Evolutionary conservation across 2,113 vertebrate species (phyloP).

Genomic region (Cynopterus brachyotis): DNA sequence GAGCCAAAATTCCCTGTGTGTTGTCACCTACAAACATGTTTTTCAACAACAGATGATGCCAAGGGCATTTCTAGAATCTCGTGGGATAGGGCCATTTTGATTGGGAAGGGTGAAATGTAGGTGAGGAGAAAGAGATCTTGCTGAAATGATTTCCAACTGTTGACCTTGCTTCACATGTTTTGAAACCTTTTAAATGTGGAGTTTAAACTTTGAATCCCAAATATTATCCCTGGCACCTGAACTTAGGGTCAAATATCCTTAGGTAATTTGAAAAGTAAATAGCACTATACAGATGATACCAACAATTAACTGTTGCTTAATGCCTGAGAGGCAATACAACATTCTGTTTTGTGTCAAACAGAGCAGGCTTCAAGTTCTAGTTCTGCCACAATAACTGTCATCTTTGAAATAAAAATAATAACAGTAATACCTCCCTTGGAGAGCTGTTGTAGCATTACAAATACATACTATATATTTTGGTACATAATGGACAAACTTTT

Average conservation of each 20-base stretch:
- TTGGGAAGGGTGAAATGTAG: not conserved
- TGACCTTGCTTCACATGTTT: constrained; percentile 48
- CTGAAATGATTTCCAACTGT: constrained; percentile 32
- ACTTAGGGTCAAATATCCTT: constrained; percentile 53
- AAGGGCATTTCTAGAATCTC: constrained; percentile 20
- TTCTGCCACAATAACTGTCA: not conserved
- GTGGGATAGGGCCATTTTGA: not conserved
- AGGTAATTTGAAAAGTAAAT: constrained; percentile 59
- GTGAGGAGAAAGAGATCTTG: not conserved
- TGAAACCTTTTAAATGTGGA: constrained; percentile 57
- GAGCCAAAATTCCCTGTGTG: not conserved
- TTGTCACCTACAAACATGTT: not conserved
- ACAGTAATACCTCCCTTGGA: not conserved
- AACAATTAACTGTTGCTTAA: constrained; percentile 55
- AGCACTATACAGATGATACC: constrained; percentile 35
- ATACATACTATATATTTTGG: not conserved
- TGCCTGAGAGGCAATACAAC: not conserved
- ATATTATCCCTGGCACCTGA: constrained; percentile 27
- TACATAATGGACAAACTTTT: not conserved
- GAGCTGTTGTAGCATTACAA: not conserved
- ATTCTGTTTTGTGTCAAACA: constrained; percentile 23
- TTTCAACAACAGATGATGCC: not conserved
- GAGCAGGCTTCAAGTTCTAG: not conserved
- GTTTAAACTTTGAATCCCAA: constrained; percentile 59
- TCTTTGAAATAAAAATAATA: constrained; percentile 33